phyloP scores from a whole-genome alignment of 2,113 vertebrate genomes.

The Lontra canadensis region DNA sequence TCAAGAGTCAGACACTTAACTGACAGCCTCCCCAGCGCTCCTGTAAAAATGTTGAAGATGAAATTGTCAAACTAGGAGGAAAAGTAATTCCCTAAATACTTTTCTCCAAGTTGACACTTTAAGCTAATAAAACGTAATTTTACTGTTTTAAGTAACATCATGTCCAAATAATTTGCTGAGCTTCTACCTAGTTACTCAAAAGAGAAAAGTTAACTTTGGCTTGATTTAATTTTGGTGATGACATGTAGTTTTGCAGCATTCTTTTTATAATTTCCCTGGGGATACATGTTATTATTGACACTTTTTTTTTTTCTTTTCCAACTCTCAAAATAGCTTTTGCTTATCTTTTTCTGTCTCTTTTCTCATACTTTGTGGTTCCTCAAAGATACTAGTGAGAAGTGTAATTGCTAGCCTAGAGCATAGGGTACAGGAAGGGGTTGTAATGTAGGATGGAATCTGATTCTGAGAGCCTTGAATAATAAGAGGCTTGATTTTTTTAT shows the following conservation, averaged over 20 bases:
- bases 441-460: neutral
- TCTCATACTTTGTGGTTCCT: neutral
- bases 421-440: neutral
- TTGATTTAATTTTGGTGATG: constrained; percentile 23
- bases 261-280: neutral
- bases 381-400: neutral
- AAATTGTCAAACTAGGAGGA: neutral
- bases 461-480: neutral
- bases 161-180: neutral
- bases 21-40: too few species aligned
- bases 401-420: neutral
- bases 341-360: constrained; percentile 1
- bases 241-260: neutral
- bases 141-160: constrained; percentile 8
- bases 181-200: neutral
- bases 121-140: neutral
- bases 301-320: neutral
- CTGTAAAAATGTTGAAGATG: constrained; percentile 11
- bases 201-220: neutral
- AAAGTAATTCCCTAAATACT: constrained; percentile 18
- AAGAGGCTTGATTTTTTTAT: neutral
- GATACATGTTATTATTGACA: neutral
- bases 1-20: neutral
- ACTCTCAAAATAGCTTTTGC: neutral
- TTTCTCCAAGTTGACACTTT: constrained; percentile 3